Evolutionary conservation across 2,797 vertebrate species (phyloP).

Genomic region (Scarus forsteni): DNA sequence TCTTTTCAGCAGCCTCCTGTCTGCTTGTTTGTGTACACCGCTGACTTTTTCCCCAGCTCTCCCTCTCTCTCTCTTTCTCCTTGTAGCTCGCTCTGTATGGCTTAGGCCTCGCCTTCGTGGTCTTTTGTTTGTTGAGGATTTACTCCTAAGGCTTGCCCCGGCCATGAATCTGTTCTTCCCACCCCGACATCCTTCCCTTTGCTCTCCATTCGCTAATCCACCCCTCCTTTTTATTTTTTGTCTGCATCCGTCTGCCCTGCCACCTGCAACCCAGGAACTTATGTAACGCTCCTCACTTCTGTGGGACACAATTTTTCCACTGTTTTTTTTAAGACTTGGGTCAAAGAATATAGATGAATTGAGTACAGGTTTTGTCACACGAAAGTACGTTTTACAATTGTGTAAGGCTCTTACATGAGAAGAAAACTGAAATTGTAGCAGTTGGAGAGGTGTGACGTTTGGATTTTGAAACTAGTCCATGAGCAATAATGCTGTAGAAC

Average conservation of each 20-base stretch:
- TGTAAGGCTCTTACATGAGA: slow-evolving; percentile 32
- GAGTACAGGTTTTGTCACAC: slow-evolving; percentile 18
- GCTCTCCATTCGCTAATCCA: slow-evolving; percentile 41
- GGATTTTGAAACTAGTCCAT: slow-evolving; percentile 15
- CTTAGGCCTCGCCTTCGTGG: slow-evolving; percentile 21
- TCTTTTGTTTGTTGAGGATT: slow-evolving; percentile 51
- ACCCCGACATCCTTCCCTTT: slow-evolving; percentile 49
- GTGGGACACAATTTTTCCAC: background rate
- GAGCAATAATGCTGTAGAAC: too few relatives aligned
- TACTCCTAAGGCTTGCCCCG: slow-evolving; percentile 26
- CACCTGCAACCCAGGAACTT: slow-evolving; percentile 48
- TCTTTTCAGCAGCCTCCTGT: slow-evolving; percentile 41
- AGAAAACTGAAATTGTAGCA: slow-evolving; percentile 9
- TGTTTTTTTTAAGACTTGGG: background rate
- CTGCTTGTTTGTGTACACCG: slow-evolving; percentile 41
- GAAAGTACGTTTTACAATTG: slow-evolving; percentile 9
- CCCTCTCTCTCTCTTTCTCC: background rate
- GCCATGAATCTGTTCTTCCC: slow-evolving; percentile 46
- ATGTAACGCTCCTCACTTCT: slow-evolving; percentile 33
- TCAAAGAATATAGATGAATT: slow-evolving; percentile 5
- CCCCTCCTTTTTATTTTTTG: slow-evolving; percentile 18
- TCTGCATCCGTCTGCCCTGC: slow-evolving; percentile 28
- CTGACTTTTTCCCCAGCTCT: slow-evolving; percentile 6
- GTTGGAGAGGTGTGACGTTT: slow-evolving; percentile 8
- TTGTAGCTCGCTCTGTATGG: background rate